A percentile compares a stretch with the other conserved stretches of the same genome.
These are phyloP conservation scores for Lytechinus pictus DNA, from an alignment of 35 echinoderm and acorn worm species.

Conservation along the genomic window DNA sequence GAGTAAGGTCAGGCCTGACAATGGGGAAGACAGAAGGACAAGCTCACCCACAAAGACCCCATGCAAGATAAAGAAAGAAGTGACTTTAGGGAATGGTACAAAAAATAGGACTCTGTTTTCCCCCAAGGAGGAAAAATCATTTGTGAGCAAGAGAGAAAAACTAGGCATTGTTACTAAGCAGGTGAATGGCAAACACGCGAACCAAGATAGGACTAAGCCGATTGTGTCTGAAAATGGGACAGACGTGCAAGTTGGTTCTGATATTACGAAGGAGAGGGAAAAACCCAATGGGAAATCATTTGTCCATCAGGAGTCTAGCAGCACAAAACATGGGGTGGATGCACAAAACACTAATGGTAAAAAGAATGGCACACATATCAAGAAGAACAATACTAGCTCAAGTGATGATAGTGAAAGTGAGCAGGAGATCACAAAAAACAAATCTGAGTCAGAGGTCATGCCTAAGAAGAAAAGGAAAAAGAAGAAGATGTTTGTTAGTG, in stretches of 20 bases:
- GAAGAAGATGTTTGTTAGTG: conserved; percentile 50
- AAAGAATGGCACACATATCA: neutral
- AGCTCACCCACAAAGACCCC: neutral
- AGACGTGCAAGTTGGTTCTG: neutral
- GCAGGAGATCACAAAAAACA: conserved; percentile 48
- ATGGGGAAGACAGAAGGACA: conserved; percentile 39
- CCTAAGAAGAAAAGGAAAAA: conserved; percentile 57
- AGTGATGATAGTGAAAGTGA: conserved; percentile 41
- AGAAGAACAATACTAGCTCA: neutral
- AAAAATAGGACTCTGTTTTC: neutral
- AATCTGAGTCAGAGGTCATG: neutral
- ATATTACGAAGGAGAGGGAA: conserved; percentile 7
- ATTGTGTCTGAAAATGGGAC: neutral
- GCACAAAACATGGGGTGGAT: neutral
- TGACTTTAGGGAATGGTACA: neutral
- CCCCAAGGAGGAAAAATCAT: conserved; percentile 27
- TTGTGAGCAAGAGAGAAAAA: conserved; percentile 21
- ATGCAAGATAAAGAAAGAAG: neutral
- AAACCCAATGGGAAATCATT: conserved; percentile 10
- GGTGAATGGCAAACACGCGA: neutral
- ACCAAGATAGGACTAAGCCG: conserved; percentile 27
- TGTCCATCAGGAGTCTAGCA: neutral
- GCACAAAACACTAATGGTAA: conserved; percentile 47
- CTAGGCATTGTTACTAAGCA: conserved; percentile 23
- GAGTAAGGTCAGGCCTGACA: conserved; percentile 10